A percentile compares a stretch with the other conserved stretches of the same genome.
Evolutionary conservation across 2,888 invertebrate genomes (phyloP).

Genomic region (Scrobipalpa atriplicella): DNA sequence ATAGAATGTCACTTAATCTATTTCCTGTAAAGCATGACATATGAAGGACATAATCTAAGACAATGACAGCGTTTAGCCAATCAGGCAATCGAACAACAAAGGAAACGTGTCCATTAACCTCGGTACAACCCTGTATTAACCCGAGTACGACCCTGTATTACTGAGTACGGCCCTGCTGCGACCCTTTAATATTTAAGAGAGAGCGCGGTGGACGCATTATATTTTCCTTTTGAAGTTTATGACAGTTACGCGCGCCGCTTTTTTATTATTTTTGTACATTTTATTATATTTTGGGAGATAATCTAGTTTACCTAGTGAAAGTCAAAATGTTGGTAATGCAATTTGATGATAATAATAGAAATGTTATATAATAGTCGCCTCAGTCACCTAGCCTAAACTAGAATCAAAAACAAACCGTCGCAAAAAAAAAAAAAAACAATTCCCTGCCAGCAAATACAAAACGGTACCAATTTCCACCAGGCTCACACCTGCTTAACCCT

Average conservation of each 20-base stretch:
- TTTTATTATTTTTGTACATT: background rate
- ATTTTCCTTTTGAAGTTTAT: slow-evolving; percentile 76
- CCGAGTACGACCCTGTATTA: slow-evolving; percentile 26
- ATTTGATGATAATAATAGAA: too few species aligned
- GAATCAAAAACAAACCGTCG: too few species aligned
- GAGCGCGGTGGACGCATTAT: slow-evolving; percentile 55
- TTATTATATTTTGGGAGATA: background rate
- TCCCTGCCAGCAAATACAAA: too few species aligned
- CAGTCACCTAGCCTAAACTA: too few species aligned
- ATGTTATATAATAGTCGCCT: too few species aligned
- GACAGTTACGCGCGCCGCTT: background rate
- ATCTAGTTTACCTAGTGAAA: background rate
- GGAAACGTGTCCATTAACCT: slow-evolving; percentile 49
- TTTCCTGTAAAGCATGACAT: background rate
- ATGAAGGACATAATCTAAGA: slow-evolving; percentile 14
- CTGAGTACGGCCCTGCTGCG: background rate
- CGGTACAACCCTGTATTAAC: slow-evolving; percentile 62
- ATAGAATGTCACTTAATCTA: background rate
- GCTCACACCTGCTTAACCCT: slow-evolving; percentile 51
- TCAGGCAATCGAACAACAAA: slow-evolving; percentile 10
- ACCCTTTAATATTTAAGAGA: slow-evolving; percentile 16
- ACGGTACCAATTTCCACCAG: background rate
- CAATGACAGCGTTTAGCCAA: slow-evolving; percentile 16
- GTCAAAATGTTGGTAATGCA: too few species aligned
- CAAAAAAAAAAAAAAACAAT: too few species aligned